Percentiles rank a stretch among this genome's conserved stretches.
Conservation (phyloP, 1,140 invertebrate species). For the Globodera rostochiensis region DNA sequence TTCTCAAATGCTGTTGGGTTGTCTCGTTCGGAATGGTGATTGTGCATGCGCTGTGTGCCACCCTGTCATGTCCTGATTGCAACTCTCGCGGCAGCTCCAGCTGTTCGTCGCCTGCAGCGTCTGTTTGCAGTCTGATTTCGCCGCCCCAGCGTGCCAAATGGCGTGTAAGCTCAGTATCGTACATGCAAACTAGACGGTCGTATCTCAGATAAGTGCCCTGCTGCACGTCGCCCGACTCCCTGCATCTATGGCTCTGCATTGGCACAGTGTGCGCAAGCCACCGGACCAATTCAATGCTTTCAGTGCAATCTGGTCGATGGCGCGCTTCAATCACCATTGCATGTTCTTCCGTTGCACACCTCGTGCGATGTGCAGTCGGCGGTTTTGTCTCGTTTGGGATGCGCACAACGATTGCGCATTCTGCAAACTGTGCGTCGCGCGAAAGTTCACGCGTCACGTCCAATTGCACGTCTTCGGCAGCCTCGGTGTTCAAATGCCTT, state of each 20-base stretch:
- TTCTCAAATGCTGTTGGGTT: slow-evolving; percentile 8
- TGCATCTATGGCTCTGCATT: slow-evolving; percentile 9
- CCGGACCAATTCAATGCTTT: slow-evolving; percentile 28
- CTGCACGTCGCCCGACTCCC: slow-evolving; percentile 41
- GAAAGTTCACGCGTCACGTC: slow-evolving; percentile 31
- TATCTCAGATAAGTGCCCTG: slow-evolving; percentile 33
- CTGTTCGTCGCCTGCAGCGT: slow-evolving; percentile 44
- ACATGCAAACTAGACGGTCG: background rate
- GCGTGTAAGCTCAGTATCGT: slow-evolving; percentile 21
- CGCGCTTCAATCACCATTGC: slow-evolving; percentile 32
- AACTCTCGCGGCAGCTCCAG: slow-evolving; percentile 38
- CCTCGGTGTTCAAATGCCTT: slow-evolving; percentile 49
- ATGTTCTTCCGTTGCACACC: slow-evolving; percentile 33
- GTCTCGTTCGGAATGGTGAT: slow-evolving; percentile 9
- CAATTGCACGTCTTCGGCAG: slow-evolving; percentile 50
- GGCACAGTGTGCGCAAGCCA: slow-evolving; percentile 26
- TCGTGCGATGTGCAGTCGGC: slow-evolving; percentile 37
- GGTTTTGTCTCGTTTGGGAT: slow-evolving; percentile 36
- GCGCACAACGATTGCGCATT: slow-evolving; percentile 14
- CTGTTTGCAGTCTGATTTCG: slow-evolving; percentile 35
- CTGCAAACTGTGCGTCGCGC: slow-evolving; percentile 43
- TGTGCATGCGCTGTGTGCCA: slow-evolving; percentile 32
- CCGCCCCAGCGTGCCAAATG: slow-evolving; percentile 36
- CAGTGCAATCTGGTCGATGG: slow-evolving; percentile 24
- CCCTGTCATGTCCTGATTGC: slow-evolving; percentile 10